Conservation (phyloP, 1,140 invertebrate genomes). For the Bacillus rossius region DNA sequence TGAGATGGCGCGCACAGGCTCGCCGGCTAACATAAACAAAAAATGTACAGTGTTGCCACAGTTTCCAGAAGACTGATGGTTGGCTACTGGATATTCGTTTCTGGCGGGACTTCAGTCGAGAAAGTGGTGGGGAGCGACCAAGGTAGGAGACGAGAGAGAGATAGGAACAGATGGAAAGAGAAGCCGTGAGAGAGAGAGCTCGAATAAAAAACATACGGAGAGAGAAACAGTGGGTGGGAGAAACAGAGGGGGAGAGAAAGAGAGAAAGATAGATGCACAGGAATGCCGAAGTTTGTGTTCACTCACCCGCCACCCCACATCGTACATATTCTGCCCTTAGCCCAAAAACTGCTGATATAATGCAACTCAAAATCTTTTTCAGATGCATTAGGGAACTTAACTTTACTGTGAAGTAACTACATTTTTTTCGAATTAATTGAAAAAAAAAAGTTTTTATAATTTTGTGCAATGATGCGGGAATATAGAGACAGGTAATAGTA, state of each 20-base stretch:
- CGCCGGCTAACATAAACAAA: conserved; percentile 20
- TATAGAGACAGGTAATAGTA: too few relatives aligned
- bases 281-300: conserved; percentile 7
- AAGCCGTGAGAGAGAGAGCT: too few relatives aligned
- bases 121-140: too few relatives aligned
- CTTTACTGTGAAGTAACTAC: too few relatives aligned
- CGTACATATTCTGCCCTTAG: not conserved
- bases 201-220: too few relatives aligned
- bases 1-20: conserved; percentile 19
- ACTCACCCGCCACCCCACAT: conserved; percentile 5
- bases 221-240: not conserved
- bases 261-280: not conserved
- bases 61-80: conserved; percentile 2
- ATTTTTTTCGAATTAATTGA: too few relatives aligned
- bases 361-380: too few relatives aligned
- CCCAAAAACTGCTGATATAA: not conserved
- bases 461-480: too few relatives aligned
- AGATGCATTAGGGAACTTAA: too few relatives aligned
- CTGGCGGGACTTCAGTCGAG: conserved; percentile 8
- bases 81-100: conserved; percentile 16
- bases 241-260: not conserved
- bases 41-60: conserved; percentile 18
- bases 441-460: too few relatives aligned
- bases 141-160: not conserved
- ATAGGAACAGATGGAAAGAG: not conserved